These are phyloP conservation scores for Saiga tatarica DNA, from an alignment of 2,113 vertebrate genomes.

Conservation along the genomic window DNA sequence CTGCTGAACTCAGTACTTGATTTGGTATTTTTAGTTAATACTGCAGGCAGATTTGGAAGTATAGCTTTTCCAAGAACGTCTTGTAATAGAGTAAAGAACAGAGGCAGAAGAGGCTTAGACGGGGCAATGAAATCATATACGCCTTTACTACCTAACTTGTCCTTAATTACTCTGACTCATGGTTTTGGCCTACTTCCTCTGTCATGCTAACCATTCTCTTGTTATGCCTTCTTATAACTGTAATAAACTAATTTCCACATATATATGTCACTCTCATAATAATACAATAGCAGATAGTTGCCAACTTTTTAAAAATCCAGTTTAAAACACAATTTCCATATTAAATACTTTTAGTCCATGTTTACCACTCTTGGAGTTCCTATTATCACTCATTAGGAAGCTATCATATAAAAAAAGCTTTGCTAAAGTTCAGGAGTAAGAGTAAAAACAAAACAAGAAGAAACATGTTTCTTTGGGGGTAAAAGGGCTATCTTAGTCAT, in stretches of 20 bases:
- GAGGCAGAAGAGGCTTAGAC: not conserved
- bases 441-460: not conserved
- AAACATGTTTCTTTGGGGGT: not conserved
- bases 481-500: not conserved
- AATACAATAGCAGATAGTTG: not conserved
- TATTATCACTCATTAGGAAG: not conserved
- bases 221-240: not conserved
- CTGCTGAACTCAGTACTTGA: not conserved
- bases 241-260: not conserved
- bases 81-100: not conserved
- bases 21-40: conserved; percentile 19
- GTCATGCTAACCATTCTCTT: not conserved
- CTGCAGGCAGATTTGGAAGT: not conserved
- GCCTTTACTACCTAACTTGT: not conserved
- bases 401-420: not conserved
- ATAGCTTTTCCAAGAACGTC: not conserved
- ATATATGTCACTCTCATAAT: not conserved
- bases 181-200: not conserved
- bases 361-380: not conserved
- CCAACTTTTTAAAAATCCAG: not conserved
- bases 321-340: not conserved
- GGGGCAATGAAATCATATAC: not conserved
- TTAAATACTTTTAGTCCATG: not conserved
- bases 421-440: not conserved
- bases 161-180: not conserved